Conservation (phyloP, 1,140 invertebrate genomes). For the Globodera rostochiensis region DNA sequence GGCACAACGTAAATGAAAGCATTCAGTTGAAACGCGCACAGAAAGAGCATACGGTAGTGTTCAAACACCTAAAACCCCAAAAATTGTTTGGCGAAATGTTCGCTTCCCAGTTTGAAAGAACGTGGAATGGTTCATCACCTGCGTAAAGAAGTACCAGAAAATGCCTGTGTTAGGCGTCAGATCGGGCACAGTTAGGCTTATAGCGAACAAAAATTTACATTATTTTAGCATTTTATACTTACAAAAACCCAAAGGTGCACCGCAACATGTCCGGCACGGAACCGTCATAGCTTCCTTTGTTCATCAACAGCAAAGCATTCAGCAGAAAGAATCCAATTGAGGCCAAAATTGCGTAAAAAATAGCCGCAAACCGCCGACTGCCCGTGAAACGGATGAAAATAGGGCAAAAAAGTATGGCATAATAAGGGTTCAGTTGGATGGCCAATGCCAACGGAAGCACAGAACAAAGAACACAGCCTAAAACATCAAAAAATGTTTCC, state of each 20-base stretch:
- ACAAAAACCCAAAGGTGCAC: slow-evolving; percentile 83
- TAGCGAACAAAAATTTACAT: slow-evolving; percentile 58
- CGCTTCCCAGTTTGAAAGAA: not conserved
- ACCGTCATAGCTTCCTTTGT: not conserved
- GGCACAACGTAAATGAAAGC: slow-evolving; percentile 88
- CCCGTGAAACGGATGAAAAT: slow-evolving; percentile 34
- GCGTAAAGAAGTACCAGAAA: slow-evolving; percentile 99
- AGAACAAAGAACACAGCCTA: slow-evolving; percentile 39
- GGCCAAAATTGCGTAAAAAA: slow-evolving; percentile 37
- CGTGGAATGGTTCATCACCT: slow-evolving; percentile 67
- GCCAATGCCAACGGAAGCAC: slow-evolving; percentile 45
- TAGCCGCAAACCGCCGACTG: not conserved
- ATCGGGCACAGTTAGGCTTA: slow-evolving; percentile 77
- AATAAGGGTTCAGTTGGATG: slow-evolving; percentile 39
- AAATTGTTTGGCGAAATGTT: not conserved
- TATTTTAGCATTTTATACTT: slow-evolving; percentile 66
- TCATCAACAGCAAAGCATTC: slow-evolving; percentile 55
- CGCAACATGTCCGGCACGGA: slow-evolving; percentile 67
- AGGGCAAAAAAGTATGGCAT: slow-evolving; percentile 38
- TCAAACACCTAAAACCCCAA: slow-evolving; percentile 80
- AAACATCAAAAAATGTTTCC: slow-evolving; percentile 5
- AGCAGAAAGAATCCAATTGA: slow-evolving; percentile 56
- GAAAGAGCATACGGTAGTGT: slow-evolving; percentile 90
- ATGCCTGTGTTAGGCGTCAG: slow-evolving; percentile 93
- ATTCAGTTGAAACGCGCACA: slow-evolving; percentile 95